These are phyloP conservation scores for Haplochromis vanheusdeni DNA, from an alignment of 2,113 vertebrate species.

Conservation along the genomic window DNA sequence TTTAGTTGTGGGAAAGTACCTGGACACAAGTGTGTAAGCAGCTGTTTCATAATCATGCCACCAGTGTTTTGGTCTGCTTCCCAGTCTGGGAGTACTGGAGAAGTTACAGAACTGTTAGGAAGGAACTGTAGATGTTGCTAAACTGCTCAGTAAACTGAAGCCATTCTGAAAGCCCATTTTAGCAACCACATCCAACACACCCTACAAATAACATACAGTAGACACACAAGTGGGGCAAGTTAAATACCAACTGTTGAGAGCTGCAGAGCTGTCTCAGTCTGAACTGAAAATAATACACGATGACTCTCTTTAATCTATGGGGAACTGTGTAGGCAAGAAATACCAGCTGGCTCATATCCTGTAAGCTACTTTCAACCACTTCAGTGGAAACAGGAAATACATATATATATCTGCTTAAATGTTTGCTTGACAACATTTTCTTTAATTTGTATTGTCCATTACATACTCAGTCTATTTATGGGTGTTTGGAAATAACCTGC, in stretches of 20 bases:
- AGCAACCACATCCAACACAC: not conserved
- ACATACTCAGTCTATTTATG: not conserved
- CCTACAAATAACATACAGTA: not conserved
- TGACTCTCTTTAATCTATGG: not conserved
- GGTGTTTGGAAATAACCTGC: not conserved
- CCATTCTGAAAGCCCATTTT: not conserved
- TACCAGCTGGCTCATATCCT: not conserved
- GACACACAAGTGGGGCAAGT: not conserved
- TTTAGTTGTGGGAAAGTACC: constrained; percentile 15
- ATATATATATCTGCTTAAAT: not conserved
- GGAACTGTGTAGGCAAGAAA: not conserved
- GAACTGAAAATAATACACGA: not conserved
- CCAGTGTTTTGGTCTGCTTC: not conserved
- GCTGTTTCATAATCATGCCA: not conserved
- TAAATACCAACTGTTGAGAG: not conserved
- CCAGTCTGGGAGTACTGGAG: not conserved
- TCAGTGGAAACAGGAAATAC: not conserved
- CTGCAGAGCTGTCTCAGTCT: not conserved
- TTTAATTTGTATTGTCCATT: not conserved
- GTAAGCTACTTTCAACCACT: not conserved
- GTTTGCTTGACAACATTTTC: not conserved
- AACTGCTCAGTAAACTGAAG: constrained; percentile 1
- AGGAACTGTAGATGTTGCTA: not conserved
- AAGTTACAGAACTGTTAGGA: not conserved
- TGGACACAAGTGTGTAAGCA: not conserved